A percentile compares a stretch with the other conserved stretches of the same genome.
These are phyloP conservation scores for Protobothrops mucrosquamatus DNA, from an alignment of 2,113 vertebrate genomes.

Conservation along the genomic window DNA sequence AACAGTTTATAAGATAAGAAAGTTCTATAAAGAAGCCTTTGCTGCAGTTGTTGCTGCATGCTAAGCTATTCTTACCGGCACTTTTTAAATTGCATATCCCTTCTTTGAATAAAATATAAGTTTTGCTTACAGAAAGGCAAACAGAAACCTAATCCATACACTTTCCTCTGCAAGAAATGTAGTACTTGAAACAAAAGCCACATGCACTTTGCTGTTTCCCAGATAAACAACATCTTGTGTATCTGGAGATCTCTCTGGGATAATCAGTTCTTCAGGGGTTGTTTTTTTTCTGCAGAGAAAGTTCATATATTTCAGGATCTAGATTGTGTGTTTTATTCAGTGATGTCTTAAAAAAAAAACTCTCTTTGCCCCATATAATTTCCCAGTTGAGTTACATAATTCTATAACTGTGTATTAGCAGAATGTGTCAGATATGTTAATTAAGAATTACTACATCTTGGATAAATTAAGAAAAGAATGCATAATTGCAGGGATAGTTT, in stretches of 20 bases:
- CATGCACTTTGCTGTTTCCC: not conserved
- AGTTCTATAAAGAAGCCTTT: not conserved
- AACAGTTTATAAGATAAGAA: not conserved
- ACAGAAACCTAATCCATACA: not conserved
- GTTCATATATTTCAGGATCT: not conserved
- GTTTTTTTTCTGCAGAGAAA: not conserved
- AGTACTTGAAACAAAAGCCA: not conserved
- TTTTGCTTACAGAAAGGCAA: not conserved
- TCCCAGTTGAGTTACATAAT: not conserved
- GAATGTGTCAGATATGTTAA: not conserved
- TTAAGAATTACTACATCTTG: not conserved
- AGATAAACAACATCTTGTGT: not conserved
- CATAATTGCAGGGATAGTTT: not conserved
- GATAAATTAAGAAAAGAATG: constrained; percentile 1
- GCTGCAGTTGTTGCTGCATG: not conserved
- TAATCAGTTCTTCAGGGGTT: not conserved
- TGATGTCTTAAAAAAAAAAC: constrained; percentile 38
- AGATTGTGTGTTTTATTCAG: not conserved
- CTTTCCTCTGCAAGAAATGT: not conserved
- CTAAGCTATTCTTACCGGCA: not conserved
- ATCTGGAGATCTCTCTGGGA: not conserved
- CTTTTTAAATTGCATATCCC: not conserved
- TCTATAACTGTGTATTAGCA: not conserved
- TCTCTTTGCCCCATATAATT: constrained; percentile 1
- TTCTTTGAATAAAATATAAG: not conserved